Percentiles rank a stretch among this genome's conserved stretches.
Conservation (phyloP, 2,888 invertebrate species). For the Idaea biselata region DNA sequence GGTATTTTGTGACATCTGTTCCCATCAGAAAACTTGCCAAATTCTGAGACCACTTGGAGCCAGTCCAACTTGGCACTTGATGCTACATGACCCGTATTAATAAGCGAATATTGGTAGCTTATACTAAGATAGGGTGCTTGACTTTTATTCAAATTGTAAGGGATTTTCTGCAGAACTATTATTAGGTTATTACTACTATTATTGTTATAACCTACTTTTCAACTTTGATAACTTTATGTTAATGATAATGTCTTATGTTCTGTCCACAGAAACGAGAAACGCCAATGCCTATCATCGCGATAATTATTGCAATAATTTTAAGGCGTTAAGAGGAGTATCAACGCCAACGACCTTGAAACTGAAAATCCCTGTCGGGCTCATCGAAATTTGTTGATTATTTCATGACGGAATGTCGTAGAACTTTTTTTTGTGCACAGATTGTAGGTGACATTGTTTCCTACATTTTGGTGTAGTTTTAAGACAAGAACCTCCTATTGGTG, state of each 20-base stretch:
- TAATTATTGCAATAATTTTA: no score
- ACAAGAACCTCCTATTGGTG: no score
- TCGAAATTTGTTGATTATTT: no score
- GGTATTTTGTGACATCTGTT: constrained; percentile 52
- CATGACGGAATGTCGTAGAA: no score
- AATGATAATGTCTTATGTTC: neutral
- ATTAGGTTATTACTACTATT: neutral
- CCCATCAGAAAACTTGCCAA: constrained; percentile 69
- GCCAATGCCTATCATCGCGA: no score
- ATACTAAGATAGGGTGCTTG: constrained; percentile 7
- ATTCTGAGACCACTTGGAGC: constrained; percentile 67
- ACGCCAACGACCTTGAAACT: no score
- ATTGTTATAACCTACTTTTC: neutral
- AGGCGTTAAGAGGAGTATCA: no score
- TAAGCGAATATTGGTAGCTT: constrained; percentile 45
- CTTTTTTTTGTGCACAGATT: no score
- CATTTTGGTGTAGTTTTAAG: no score
- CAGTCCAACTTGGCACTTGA: constrained; percentile 69
- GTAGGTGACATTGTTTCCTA: no score
- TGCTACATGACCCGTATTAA: constrained; percentile 59
- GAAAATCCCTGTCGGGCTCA: no score
- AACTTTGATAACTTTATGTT: neutral
- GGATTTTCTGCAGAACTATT: neutral
- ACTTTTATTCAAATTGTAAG: constrained; percentile 13
- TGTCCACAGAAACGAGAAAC: no score